These are phyloP conservation scores for Stomorhina lunata DNA, from an alignment of 2,888 invertebrate species.

Conservation along the genomic window DNA sequence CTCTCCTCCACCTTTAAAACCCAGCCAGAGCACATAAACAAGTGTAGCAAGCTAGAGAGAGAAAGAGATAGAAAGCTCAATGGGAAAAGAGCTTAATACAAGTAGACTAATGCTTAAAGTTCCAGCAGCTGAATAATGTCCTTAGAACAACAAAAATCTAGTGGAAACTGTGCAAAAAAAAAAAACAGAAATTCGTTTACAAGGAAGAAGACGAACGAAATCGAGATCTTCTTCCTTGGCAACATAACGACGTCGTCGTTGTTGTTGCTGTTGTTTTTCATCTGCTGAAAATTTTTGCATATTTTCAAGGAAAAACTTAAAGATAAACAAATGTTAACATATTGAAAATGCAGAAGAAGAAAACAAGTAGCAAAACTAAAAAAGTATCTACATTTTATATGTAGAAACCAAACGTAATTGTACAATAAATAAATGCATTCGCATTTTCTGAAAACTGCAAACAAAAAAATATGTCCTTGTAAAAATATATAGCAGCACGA, in stretches of 20 bases:
- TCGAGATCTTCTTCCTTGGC: background rate
- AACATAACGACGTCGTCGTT: conserved; percentile 4
- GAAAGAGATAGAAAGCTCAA: background rate
- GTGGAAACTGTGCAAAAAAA: conserved; percentile 10
- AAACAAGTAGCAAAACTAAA: background rate
- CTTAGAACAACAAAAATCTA: conserved; percentile 10
- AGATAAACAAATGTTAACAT: background rate
- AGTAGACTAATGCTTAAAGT: background rate
- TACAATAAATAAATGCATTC: too few relatives aligned
- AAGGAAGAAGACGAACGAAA: background rate
- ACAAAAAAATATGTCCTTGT: conserved; percentile 39
- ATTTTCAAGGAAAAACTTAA: conserved; percentile 47
- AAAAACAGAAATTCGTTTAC: background rate
- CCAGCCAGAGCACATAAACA: background rate
- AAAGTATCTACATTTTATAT: too few relatives aligned
- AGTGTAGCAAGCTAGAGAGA: background rate
- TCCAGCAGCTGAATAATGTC: conserved; percentile 21
- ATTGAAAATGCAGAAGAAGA: background rate
- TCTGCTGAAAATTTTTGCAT: conserved; percentile 40
- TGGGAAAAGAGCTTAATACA: conserved; percentile 11
- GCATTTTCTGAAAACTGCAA: too few relatives aligned
- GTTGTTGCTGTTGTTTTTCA: background rate
- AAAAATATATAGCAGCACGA: conserved; percentile 6
- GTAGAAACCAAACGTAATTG: too few relatives aligned
- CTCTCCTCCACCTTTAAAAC: conserved; percentile 24